Base-by-base conservation (phyloP, 2,113 vertebrate genomes). In the Vulpes ferrilata region DNA sequence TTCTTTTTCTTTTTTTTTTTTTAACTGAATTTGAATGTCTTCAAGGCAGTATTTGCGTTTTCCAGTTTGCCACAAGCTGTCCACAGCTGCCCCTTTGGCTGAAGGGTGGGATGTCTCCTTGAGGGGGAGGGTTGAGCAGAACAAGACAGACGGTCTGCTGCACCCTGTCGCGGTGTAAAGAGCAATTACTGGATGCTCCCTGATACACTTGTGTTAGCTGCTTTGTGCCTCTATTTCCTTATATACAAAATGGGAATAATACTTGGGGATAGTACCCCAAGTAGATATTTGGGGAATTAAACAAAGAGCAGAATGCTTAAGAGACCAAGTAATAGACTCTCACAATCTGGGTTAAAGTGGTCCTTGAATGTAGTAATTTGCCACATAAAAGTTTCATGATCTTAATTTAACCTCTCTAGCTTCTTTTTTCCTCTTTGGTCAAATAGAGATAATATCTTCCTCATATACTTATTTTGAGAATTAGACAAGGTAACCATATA, bases 1-100 rank as follows among this genome's bases (percentile, higher is more conserved):
- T 95, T 64, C 30, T 48, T 90, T 67, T 95, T 64, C 30, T 48
- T 90, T 67, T 91, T 95, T 64, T 25, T 90, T 67, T 65, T 53
- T 38, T 51, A 59, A 55, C 12, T 62, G 17, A 84, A 78, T 95
- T 67, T 79, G 67, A 91, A 86, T 64, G 30, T 32, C 20, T 88
- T 94, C 60, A 69, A 80, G 20, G 38, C 8, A 88, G 6, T 48
- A 35, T 86, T 82, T 69, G 17, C 15, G n/a, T 67, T 96, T 96
- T 95, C 53, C 3, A 22, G 6, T 88, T 95, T 88, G 20, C 5
- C 7, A 23, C 5, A 62, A 64, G 57, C 35, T 89, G 16, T 38
- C 43, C 51, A 80, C 2, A 80, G 60, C 25, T 65, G 32, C 16
- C 57, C 25, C 15, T 55, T 91, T 23, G n/a, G 88, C 38, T 64